These are phyloP conservation scores for Pangasianodon hypophthalmus DNA, from an alignment of 2,113 vertebrate genomes.

Conservation along the genomic window DNA sequence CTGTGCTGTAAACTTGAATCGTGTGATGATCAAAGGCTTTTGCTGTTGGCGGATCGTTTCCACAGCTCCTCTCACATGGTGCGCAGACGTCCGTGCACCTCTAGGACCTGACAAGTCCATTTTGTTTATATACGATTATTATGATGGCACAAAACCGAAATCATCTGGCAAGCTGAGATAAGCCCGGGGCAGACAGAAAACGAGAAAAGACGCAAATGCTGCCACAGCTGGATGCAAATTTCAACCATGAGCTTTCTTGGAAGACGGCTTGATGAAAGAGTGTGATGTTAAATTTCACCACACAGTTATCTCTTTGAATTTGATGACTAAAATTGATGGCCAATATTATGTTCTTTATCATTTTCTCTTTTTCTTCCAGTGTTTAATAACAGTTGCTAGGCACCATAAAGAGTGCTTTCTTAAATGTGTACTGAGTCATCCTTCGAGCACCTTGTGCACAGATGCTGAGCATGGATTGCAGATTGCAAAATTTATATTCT, in stretches of 20 bases:
- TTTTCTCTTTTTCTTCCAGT: not conserved
- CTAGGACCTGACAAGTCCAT: conserved; percentile 3
- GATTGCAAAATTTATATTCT: not conserved
- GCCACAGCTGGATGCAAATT: conserved; percentile 23
- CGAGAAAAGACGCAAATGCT: not conserved
- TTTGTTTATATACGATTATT: conserved; percentile 43
- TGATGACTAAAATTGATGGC: not conserved
- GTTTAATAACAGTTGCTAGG: not conserved
- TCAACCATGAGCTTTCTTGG: not conserved
- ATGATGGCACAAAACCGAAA: not conserved
- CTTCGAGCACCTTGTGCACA: not conserved
- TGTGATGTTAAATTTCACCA: not conserved
- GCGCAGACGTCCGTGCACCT: not conserved
- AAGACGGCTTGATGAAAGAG: not conserved
- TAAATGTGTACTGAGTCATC: not conserved
- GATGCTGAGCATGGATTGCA: not conserved
- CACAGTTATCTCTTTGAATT: not conserved
- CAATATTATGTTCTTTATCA: not conserved
- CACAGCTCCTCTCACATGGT: not conserved
- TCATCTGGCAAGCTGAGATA: conserved; percentile 20
- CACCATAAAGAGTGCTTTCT: not conserved
- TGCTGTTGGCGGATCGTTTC: not conserved
- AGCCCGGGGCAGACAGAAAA: not conserved
- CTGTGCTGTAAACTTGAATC: not conserved
- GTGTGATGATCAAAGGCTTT: conserved; percentile 6